phyloP scores from a whole-genome alignment of 1,140 invertebrate genomes.

The Pantala flavescens region DNA sequence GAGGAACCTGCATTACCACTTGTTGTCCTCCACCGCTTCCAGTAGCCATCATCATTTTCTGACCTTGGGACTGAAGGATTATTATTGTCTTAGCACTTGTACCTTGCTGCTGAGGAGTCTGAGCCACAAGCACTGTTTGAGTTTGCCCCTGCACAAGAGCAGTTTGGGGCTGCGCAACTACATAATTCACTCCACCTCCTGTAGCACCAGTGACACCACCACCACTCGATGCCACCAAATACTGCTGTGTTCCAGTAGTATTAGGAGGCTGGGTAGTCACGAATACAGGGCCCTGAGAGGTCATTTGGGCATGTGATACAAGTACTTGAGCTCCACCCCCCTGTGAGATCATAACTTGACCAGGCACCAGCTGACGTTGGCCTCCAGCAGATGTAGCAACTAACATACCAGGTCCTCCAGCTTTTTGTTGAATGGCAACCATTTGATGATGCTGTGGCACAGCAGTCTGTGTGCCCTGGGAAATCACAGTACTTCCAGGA shows the following conservation, averaged over 20 bases:
- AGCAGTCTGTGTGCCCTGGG: slow-evolving; percentile 23
- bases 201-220: slow-evolving; percentile 38
- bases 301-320: slow-evolving; percentile 15
- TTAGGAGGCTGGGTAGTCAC: slow-evolving; percentile 11
- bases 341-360: slow-evolving; percentile 14
- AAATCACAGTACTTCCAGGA: neutral
- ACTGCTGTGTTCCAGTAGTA: slow-evolving; percentile 29
- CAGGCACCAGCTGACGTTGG: slow-evolving; percentile 12
- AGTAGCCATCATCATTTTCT: slow-evolving; percentile 49
- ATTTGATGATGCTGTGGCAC: slow-evolving; percentile 18
- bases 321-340: neutral
- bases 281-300: slow-evolving; percentile 13
- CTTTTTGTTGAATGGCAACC: slow-evolving; percentile 34
- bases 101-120: slow-evolving; percentile 49
- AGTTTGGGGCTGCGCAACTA: slow-evolving; percentile 51
- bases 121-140: slow-evolving; percentile 49
- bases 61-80: slow-evolving; percentile 52
- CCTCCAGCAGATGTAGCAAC: neutral
- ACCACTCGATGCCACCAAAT: slow-evolving; percentile 37
- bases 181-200: slow-evolving; percentile 35
- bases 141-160: slow-evolving; percentile 46
- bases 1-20: slow-evolving; percentile 38
- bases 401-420: slow-evolving; percentile 29
- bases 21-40: slow-evolving; percentile 47
- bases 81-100: slow-evolving; percentile 58